Percentiles rank a stretch among this genome's conserved stretches.
phyloP scores from a whole-genome alignment of 2,113 vertebrate genomes.

The Xiphophorus maculatus region DNA sequence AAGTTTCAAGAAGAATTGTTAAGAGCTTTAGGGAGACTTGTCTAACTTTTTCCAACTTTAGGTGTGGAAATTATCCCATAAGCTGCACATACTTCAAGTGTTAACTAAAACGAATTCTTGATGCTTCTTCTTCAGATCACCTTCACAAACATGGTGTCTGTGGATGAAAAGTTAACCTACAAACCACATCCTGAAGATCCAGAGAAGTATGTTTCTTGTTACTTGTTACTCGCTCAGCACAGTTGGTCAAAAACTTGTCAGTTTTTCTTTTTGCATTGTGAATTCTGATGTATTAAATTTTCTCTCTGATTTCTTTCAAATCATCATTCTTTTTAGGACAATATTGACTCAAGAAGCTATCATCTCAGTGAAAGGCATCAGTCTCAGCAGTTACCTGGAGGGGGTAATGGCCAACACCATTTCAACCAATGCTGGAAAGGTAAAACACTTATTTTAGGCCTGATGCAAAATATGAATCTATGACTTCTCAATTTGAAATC shows the following conservation, averaged over 20 bases:
- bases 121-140: slow-evolving; percentile 83
- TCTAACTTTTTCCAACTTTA: neutral
- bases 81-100: neutral
- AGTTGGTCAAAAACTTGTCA: neutral
- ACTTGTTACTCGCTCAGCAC: neutral
- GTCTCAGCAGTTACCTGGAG: slow-evolving; percentile 95
- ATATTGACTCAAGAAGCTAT: slow-evolving; percentile 95
- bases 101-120: neutral
- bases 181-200: slow-evolving; percentile 93
- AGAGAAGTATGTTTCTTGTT: slow-evolving; percentile 81
- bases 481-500: too few relatives aligned
- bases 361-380: slow-evolving; percentile 96
- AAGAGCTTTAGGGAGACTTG: neutral
- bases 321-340: slow-evolving; percentile 79
- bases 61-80: neutral
- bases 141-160: slow-evolving; percentile 95
- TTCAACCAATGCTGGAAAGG: slow-evolving; percentile 93
- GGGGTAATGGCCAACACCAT: slow-evolving; percentile 94
- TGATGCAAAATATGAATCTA: neutral
- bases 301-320: neutral
- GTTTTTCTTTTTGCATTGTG: neutral
- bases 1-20: neutral
- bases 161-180: slow-evolving; percentile 93
- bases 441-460: slow-evolving; percentile 51
- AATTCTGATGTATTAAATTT: neutral